Conservation (phyloP, 2,888 invertebrate genomes). For the Synergus gifuensis region DNA sequence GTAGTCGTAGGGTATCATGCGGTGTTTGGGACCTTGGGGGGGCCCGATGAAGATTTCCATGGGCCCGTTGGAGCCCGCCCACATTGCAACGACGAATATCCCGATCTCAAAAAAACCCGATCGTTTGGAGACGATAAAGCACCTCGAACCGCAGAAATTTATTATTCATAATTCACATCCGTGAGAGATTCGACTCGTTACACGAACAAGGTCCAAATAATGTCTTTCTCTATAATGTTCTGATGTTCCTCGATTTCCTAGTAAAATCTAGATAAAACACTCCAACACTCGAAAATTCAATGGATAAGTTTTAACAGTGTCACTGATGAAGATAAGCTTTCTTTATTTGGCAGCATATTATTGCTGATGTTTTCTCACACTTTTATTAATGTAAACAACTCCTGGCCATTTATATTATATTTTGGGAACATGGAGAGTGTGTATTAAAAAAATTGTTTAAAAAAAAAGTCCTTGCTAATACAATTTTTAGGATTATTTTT, state of each 20-base stretch:
- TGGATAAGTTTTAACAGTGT: slow-evolving; percentile 3
- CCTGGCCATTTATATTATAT: neutral
- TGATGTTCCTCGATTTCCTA: slow-evolving; percentile 12
- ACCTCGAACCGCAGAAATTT: slow-evolving; percentile 65
- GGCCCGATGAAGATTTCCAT: slow-evolving; percentile 42
- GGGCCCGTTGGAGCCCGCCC: slow-evolving; percentile 74
- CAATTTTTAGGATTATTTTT: too few species aligned
- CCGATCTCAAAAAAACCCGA: slow-evolving; percentile 67
- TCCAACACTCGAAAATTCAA: slow-evolving; percentile 8
- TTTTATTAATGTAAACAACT: neutral
- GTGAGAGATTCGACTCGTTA: slow-evolving; percentile 44
- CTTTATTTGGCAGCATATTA: slow-evolving; percentile 20
- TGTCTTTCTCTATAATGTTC: slow-evolving; percentile 26
- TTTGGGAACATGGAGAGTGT: neutral
- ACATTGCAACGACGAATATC: slow-evolving; percentile 66
- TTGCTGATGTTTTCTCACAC: slow-evolving; percentile 2
- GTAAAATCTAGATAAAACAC: slow-evolving; percentile 21
- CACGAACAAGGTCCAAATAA: slow-evolving; percentile 18
- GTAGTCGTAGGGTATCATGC: slow-evolving; percentile 37
- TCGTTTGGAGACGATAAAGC: slow-evolving; percentile 67
- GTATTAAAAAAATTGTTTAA: neutral
- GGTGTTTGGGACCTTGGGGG: slow-evolving; percentile 44
- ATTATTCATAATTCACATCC: slow-evolving; percentile 72
- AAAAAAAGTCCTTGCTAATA: too few species aligned
- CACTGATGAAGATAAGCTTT: slow-evolving; percentile 24